A percentile compares a stretch with the other conserved stretches of the same genome.
Evolutionary conservation across 2,888 invertebrate genomes (phyloP).

Genomic region (Drosophila limbata): DNA sequence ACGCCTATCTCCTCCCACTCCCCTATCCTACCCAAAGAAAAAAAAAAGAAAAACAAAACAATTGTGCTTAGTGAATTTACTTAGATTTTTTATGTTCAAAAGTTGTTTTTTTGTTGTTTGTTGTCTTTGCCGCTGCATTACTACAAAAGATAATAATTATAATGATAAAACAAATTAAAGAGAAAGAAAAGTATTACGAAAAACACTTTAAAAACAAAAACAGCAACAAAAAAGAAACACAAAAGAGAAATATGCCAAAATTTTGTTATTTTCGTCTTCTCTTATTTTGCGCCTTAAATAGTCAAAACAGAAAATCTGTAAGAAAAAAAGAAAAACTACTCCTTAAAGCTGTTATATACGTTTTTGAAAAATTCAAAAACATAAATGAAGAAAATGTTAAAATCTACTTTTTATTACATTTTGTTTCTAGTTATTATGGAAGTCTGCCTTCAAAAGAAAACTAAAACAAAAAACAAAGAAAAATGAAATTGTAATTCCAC

Average conservation of each 20-base stretch:
- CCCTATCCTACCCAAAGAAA: not conserved
- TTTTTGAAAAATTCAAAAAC: slow-evolving; percentile 26
- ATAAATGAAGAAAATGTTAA: slow-evolving; percentile 30
- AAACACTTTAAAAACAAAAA: slow-evolving; percentile 23
- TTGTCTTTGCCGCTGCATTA: slow-evolving; percentile 33
- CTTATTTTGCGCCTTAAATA: slow-evolving; percentile 44
- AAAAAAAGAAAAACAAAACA: not conserved
- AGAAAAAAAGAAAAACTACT: slow-evolving; percentile 23
- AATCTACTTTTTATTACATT: slow-evolving; percentile 43
- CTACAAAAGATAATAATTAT: slow-evolving; percentile 10
- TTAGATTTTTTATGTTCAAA: slow-evolving; percentile 36
- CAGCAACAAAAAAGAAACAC: not conserved
- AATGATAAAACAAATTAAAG: slow-evolving; percentile 16
- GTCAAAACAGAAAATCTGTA: slow-evolving; percentile 13
- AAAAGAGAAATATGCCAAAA: slow-evolving; percentile 44
- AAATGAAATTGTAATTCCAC: slow-evolving; percentile 76
- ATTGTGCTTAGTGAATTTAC: slow-evolving; percentile 57
- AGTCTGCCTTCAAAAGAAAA: slow-evolving; percentile 44
- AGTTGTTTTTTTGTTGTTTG: slow-evolving; percentile 26
- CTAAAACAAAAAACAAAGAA: slow-evolving; percentile 19
- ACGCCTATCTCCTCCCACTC: not conserved
- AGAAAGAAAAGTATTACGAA: slow-evolving; percentile 44
- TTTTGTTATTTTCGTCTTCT: slow-evolving; percentile 37
- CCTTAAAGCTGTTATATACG: slow-evolving; percentile 48
- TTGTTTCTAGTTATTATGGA: slow-evolving; percentile 58